phyloP scores from a whole-genome alignment of 2,888 invertebrate species.

The Theodoxus fluviatilis region DNA sequence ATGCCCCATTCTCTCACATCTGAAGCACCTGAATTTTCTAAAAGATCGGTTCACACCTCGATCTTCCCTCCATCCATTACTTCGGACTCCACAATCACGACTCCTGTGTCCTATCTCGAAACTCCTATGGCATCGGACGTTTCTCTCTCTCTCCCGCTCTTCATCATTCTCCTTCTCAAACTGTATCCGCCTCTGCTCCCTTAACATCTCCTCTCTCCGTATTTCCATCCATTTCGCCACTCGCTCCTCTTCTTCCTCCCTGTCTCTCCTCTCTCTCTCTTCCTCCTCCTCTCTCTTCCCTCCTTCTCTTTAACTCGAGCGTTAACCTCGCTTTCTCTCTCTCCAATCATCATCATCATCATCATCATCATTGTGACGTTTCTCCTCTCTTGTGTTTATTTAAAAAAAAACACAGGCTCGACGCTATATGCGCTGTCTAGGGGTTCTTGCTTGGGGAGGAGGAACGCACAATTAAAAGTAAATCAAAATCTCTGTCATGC shows the following conservation, averaged over 20 bases:
- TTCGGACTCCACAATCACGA: no score
- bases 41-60: no score
- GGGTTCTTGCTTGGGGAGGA: no score
- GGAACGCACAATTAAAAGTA: no score
- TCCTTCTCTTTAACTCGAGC: background rate
- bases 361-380: background rate
- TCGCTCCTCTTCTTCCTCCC: background rate
- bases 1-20: no score
- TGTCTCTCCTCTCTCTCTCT: background rate
- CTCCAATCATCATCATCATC: background rate
- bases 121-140: no score
- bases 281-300: background rate
- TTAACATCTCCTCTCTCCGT: background rate
- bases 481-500: no score
- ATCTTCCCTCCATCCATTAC: no score
- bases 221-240: background rate
- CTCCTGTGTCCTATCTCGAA: no score
- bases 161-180: background rate
- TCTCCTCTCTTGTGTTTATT: background rate
- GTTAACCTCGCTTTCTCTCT: background rate
- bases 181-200: background rate
- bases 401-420: no score
- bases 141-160: background rate
- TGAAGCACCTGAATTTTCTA: no score
- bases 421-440: no score